phyloP scores from a whole-genome alignment of 2,888 invertebrate species.

The Lithophane ornitopus region DNA sequence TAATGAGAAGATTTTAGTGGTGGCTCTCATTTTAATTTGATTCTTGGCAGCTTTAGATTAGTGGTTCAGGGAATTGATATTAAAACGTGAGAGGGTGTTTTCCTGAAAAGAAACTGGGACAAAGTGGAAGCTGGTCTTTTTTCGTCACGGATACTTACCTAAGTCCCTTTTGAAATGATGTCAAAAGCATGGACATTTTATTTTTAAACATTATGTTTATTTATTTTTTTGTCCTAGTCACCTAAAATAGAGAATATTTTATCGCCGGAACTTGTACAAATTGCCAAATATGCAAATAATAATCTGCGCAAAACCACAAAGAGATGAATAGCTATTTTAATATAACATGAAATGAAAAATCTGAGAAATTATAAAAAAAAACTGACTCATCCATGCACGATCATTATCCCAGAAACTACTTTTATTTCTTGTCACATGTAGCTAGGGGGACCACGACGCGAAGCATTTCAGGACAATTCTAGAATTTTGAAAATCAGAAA shows the following conservation, averaged over 20 bases:
- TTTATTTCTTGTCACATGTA: constrained; percentile 83
- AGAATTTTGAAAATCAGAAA: no score
- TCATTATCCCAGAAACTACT: constrained; percentile 78
- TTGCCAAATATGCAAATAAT: constrained; percentile 31
- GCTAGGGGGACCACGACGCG: constrained; percentile 54
- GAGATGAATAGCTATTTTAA: constrained; percentile 46
- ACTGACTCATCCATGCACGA: constrained; percentile 76
- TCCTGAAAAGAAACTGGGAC: constrained; percentile 46
- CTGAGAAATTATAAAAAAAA: constrained; percentile 71
- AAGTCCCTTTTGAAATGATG: constrained; percentile 8
- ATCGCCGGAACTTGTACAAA: constrained; percentile 18
- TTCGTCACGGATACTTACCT: constrained; percentile 4
- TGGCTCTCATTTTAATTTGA: constrained; percentile 83
- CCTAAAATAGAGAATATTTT: constrained; percentile 8
- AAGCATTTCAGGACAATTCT: constrained; percentile 28
- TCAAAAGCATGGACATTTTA: neutral
- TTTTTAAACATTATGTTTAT: neutral
- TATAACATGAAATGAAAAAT: constrained; percentile 65
- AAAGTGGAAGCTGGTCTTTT: constrained; percentile 42
- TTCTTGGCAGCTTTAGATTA: constrained; percentile 78
- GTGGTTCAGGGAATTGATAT: constrained; percentile 69
- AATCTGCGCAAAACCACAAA: constrained; percentile 33
- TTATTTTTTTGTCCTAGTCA: neutral
- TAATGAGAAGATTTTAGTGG: constrained; percentile 87
- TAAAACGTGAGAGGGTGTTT: constrained; percentile 61